These are phyloP conservation scores for Apotomis turbidana DNA, from an alignment of 2,888 invertebrate genomes.

Conservation along the genomic window DNA sequence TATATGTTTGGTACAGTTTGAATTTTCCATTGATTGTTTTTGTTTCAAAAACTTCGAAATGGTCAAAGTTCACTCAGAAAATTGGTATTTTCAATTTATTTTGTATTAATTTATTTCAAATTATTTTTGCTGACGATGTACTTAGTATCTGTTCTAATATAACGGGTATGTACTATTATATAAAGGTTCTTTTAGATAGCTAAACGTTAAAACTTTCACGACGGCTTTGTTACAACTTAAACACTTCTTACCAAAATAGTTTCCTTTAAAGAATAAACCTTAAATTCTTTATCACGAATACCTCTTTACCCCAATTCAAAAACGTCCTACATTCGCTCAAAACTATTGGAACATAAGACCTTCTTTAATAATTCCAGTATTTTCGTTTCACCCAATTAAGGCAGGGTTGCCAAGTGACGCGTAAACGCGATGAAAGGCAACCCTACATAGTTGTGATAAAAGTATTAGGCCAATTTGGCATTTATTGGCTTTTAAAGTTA, in stretches of 20 bases:
- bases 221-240: not conserved
- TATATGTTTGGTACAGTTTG: too few relatives aligned
- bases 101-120: too few relatives aligned
- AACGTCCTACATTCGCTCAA: not conserved
- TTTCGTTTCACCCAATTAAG: constrained; percentile 24
- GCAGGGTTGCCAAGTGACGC: constrained; percentile 21
- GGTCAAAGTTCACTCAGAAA: too few relatives aligned
- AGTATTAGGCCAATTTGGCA: not conserved
- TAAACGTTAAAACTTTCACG: not conserved
- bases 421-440: constrained; percentile 17
- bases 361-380: not conserved
- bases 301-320: not conserved
- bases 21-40: too few relatives aligned
- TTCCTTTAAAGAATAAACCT: constrained; percentile 33
- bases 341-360: not conserved
- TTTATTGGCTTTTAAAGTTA: not conserved
- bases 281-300: constrained; percentile 18
- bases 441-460: constrained; percentile 32
- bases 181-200: too few relatives aligned
- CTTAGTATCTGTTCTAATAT: too few relatives aligned
- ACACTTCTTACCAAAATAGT: constrained; percentile 3
- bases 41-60: too few relatives aligned
- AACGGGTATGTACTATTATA: too few relatives aligned
- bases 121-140: too few relatives aligned
- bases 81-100: too few relatives aligned